Conservation (phyloP, 2,888 invertebrate genomes). For the Eustalomyia histrio region DNA sequence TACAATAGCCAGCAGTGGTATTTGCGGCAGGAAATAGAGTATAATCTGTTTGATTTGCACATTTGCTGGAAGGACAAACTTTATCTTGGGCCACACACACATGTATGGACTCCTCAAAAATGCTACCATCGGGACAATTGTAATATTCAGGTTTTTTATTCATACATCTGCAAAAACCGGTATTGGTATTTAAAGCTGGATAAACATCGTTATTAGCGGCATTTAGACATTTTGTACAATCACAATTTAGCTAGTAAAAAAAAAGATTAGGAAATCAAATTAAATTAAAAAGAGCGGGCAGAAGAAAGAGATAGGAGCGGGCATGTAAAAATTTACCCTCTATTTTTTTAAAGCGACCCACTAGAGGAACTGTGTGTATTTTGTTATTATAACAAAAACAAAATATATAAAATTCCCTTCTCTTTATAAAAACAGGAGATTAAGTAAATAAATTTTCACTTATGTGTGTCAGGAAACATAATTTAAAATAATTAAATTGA, state of each 20-base stretch:
- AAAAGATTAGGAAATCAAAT: no score
- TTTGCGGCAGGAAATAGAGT: slow-evolving; percentile 38
- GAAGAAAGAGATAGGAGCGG: no score
- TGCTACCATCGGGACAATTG: slow-evolving; percentile 15
- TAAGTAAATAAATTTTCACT: no score
- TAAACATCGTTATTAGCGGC: slow-evolving; percentile 1
- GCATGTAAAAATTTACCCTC: no score
- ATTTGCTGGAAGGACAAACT: slow-evolving; percentile 27
- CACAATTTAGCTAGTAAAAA: slow-evolving; percentile 17
- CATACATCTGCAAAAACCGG: slow-evolving; percentile 39
- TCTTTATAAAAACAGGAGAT: no score
- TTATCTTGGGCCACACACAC: slow-evolving; percentile 27
- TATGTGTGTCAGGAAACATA: no score
- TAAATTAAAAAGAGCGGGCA: no score
- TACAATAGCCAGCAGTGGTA: slow-evolving; percentile 40
- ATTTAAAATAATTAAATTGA: no score
- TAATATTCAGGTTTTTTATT: slow-evolving; percentile 20
- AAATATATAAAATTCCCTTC: no score
- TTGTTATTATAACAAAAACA: no score
- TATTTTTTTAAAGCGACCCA: no score
- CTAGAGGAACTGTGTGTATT: no score
- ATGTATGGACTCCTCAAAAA: background rate
- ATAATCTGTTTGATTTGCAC: background rate
- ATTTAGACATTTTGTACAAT: slow-evolving; percentile 15
- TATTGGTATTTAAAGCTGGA: slow-evolving; percentile 14